Conservation (phyloP, 1,140 invertebrate species). For the Phymorhynchus buccinoides region DNA sequence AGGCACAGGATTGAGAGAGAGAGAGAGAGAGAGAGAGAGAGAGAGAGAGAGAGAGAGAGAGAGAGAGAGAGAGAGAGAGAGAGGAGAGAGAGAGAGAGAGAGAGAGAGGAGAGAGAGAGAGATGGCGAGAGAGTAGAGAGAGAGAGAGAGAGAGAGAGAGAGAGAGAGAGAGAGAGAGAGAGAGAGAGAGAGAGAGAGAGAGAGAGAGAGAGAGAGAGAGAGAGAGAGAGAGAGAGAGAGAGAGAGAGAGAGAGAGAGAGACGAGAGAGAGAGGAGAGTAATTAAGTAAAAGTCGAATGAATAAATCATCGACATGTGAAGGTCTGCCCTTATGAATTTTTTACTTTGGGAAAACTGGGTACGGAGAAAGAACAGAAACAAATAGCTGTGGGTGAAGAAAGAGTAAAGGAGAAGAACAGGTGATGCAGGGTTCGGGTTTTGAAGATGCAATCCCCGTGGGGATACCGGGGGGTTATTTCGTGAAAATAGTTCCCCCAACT, state of each 20-base stretch:
- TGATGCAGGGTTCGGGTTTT: too few species aligned
- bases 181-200: background rate
- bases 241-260: background rate
- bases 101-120: background rate
- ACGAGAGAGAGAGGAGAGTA: too few species aligned
- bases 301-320: too few species aligned
- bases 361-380: background rate
- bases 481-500: too few species aligned
- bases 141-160: background rate
- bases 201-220: background rate
- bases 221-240: slow-evolving; percentile 16
- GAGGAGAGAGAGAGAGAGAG: background rate
- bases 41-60: background rate
- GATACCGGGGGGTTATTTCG: too few species aligned
- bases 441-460: too few species aligned
- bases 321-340: too few species aligned
- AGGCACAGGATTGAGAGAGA: too few species aligned
- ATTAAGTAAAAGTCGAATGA: too few species aligned
- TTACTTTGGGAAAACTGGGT: too few species aligned
- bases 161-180: background rate
- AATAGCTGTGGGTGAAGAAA: background rate
- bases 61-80: background rate
- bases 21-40: background rate
- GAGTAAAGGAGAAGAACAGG: background rate
- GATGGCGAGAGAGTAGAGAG: background rate